A percentile compares a stretch with the other conserved stretches of the same genome.
Evolutionary conservation across 2,113 vertebrate species (phyloP).

Genomic region (Salvelinus alpinus): DNA sequence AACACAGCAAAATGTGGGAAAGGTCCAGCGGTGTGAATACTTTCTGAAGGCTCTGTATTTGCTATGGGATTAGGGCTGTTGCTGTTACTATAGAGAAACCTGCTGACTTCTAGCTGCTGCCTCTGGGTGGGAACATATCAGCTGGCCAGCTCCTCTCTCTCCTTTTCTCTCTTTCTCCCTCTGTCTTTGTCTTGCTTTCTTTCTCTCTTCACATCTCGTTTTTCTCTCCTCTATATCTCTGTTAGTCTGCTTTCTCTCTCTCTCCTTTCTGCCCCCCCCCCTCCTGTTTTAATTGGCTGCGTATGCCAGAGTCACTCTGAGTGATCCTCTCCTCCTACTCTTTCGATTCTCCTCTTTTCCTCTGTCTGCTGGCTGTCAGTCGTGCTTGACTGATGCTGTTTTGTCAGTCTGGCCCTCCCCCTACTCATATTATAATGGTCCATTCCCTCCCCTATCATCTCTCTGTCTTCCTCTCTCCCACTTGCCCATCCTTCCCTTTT

Average conservation of each 20-base stretch:
- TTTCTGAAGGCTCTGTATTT: not conserved
- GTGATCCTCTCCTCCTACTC: not conserved
- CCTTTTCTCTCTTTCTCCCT: not conserved
- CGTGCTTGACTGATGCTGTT: conserved; percentile 43
- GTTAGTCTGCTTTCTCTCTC: no score
- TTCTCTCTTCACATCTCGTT: not conserved
- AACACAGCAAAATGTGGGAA: no score
- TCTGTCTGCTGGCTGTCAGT: conserved; percentile 47
- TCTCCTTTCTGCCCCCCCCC: no score
- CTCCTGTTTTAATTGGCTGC: not conserved
- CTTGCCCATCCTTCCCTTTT: not conserved
- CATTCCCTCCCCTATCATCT: conserved; percentile 25
- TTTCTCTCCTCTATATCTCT: not conserved
- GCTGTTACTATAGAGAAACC: conserved; percentile 2
- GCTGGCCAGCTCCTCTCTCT: conserved; percentile 1
- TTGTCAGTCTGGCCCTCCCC: conserved; percentile 24
- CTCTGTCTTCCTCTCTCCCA: conserved; percentile 37
- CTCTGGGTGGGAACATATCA: not conserved
- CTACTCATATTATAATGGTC: conserved; percentile 38
- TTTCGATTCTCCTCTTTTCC: not conserved
- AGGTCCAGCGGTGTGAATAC: no score
- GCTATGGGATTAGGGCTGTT: not conserved
- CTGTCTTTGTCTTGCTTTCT: not conserved
- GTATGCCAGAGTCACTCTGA: not conserved
- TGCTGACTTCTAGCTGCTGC: not conserved